These are phyloP conservation scores for Temnothorax longispinosus DNA, from an alignment of 1,140 invertebrate genomes.

Conservation along the genomic window DNA sequence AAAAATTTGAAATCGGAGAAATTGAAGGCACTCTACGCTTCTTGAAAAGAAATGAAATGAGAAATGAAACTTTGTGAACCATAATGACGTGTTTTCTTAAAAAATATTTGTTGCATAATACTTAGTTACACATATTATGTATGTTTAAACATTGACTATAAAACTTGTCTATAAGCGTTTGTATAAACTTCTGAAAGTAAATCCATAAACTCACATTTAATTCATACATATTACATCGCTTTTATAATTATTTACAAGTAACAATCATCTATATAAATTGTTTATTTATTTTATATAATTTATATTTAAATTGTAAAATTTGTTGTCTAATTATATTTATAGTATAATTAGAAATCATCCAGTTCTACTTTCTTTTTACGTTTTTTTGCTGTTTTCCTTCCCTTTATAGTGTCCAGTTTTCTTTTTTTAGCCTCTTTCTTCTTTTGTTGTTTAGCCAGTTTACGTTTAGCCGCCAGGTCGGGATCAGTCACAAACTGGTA, in stretches of 20 bases:
- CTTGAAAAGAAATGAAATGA: background rate
- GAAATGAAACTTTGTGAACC: background rate
- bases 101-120: background rate
- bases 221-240: background rate
- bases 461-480: slow-evolving; percentile 91
- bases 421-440: slow-evolving; percentile 92
- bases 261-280: slow-evolving; percentile 26
- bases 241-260: background rate
- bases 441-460: slow-evolving; percentile 91
- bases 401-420: slow-evolving; percentile 87
- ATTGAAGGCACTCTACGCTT: background rate
- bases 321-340: background rate
- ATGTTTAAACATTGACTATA: background rate
- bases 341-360: slow-evolving; percentile 68
- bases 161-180: background rate
- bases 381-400: slow-evolving; percentile 81
- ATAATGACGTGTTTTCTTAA: background rate
- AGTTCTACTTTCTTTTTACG: slow-evolving; percentile 77
- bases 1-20: background rate
- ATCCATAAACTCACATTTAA: background rate
- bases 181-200: background rate
- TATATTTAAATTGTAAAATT: slow-evolving; percentile 19
- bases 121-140: background rate
- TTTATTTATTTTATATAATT: background rate
- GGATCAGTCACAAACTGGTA: slow-evolving; percentile 91